Conservation (phyloP, 2,113 vertebrate genomes). For the Jacana jacana region DNA sequence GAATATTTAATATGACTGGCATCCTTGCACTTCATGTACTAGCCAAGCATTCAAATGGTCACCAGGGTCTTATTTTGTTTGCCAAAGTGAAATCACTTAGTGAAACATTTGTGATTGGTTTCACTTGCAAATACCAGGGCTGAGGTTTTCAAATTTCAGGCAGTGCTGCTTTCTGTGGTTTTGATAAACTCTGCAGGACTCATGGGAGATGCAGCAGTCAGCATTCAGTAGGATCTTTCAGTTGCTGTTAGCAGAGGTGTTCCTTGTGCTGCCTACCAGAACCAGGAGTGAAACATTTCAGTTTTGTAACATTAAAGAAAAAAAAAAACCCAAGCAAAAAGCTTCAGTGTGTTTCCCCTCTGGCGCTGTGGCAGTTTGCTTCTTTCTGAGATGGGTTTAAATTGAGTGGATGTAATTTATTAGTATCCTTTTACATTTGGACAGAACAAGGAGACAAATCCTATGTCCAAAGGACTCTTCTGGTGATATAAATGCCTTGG, state of each 20-base stretch:
- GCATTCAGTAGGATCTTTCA: neutral
- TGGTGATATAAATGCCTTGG: too few relatives aligned
- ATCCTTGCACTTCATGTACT: fast-evolving
- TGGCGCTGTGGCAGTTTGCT: neutral
- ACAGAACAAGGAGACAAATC: neutral
- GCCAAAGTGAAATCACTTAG: neutral
- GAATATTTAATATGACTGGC: neutral
- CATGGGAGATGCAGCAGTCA: fast-evolving
- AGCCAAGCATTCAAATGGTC: neutral
- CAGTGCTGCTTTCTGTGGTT: neutral
- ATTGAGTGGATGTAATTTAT: neutral
- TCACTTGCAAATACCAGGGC: neutral
- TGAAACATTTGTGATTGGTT: neutral
- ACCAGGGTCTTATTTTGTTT: neutral
- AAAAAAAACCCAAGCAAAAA: too few relatives aligned
- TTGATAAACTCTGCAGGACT: neutral
- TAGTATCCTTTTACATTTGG: neutral
- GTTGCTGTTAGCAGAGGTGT: neutral
- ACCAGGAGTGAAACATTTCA: neutral
- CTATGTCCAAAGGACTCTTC: neutral
- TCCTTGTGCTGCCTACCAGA: neutral
- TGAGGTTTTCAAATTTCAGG: neutral
- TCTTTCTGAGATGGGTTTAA: neutral
- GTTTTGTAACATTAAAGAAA: neutral
- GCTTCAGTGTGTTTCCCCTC: too few relatives aligned